Evolutionary conservation across 2,113 vertebrate species (phyloP), one percentile per base, ranked within the genome.

Genomic region (Spea bombifrons): DNA sequence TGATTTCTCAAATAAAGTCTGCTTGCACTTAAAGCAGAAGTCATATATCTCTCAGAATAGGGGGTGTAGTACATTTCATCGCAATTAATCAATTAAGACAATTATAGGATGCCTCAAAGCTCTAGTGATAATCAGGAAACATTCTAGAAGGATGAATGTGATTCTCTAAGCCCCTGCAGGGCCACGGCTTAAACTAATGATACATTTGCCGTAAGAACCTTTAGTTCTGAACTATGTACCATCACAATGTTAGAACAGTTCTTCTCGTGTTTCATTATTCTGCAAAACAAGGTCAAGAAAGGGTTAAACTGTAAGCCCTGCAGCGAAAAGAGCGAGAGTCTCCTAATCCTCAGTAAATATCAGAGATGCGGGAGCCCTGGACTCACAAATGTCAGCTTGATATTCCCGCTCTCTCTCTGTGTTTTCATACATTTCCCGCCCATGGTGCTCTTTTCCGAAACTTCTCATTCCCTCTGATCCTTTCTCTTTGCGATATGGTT

Each of bases 271-370:
- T 9, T 61, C 8, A 44, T 17, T 6, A 9, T 57, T 15, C 17
- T 78, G 43, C 10, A 53, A 63, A 15, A n/a, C n/a, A 30, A 74
- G 71, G 71, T 48, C 78, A 61, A 47, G 9, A 8, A 80, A 66
- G 78, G 44, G 78, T 80, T 80, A 80, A 80, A 1, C 10, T 57
- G 8, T 80, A 46, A n/a, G 48, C 64, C 71, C 64, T 61, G 45
- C 64, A 50, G 70, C 48, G 73, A 46, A 53, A 46, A 73, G 12
- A 80, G 78, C 52, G 47, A 71, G 52, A 59, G 16, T 59, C 61
- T 67, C 45, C 9, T 80, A 80, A 80, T 73, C 78, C 78, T 74
- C 53, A 68, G 78, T 10, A 80, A 80, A 80, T 80, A 80, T 80
- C 78, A 80, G 64, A 74, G 64, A 74, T 61, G 64, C 64, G 64